These are phyloP conservation scores for Cryptotis parvus DNA, from an alignment of 2,113 vertebrate genomes.

Conservation along the genomic window DNA sequence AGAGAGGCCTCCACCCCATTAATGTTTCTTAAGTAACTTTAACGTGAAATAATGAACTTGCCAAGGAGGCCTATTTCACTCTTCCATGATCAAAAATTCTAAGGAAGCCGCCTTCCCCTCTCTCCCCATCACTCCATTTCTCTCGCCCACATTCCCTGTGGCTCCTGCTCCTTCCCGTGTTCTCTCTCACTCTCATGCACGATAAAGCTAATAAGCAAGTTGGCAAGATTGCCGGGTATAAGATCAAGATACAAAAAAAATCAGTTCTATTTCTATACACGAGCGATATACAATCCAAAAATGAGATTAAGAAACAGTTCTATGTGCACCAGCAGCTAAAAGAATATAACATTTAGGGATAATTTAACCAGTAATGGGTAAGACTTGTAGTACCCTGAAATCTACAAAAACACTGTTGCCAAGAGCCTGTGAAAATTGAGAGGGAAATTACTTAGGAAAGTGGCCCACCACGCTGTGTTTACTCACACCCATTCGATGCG, in stretches of 20 bases:
- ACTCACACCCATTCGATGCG: too few species aligned
- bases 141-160: background rate
- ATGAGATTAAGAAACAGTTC: background rate
- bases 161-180: too few species aligned
- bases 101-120: background rate
- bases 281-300: constrained; percentile 14
- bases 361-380: background rate
- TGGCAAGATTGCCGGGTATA: background rate
- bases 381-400: background rate
- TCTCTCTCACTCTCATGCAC: background rate
- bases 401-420: background rate
- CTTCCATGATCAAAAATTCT: background rate
- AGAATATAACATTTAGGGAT: background rate
- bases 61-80: background rate
- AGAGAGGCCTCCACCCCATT: background rate
- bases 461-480: too few species aligned
- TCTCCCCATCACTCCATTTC: background rate
- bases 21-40: background rate
- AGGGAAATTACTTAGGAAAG: background rate
- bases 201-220: background rate
- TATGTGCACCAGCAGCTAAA: background rate
- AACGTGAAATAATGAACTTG: background rate
- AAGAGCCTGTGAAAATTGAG: background rate
- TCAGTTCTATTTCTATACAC: background rate
- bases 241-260: constrained; percentile 15